Evolutionary conservation across 2,797 vertebrate genomes (phyloP), one percentile per base, ranked within the genome.

Genomic region (Phalanger gymnotis): DNA sequence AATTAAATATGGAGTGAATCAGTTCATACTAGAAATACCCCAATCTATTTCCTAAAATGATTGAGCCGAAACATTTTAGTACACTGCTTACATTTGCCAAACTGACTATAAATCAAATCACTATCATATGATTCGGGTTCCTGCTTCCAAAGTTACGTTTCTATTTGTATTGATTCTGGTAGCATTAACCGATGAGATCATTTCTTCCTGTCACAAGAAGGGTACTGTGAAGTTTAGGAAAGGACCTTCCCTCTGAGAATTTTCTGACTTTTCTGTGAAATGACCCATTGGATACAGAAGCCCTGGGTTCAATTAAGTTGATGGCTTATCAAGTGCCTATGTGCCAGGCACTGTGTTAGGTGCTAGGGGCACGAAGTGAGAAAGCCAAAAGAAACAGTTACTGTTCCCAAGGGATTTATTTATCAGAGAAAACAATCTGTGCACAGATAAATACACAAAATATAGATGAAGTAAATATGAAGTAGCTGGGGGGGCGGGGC

Each of bases 41-140:
- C 10, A 66, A 92, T 92, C 92, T 91, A 90, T 95, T 95, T 95
- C 95, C 95, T 96, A 81, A 96, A 95, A 89, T 53, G 16, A 53
- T 61, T 31, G 90, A 73, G 52, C 16, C 47, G 7, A 12, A 92
- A 91, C 61, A 57, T 47, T 93, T 92, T 90, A 92, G 40, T 11
- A 25, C 73, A 87, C 73, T 34, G 9, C 14, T 87, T 87, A 25
- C 22, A 51, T n/a, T 52, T 93, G 57, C 92, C n/a, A 93, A 94
- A 93, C 0, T 87, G 40, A 51, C n/a, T 81, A 30, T 51, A 66
- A 96, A 94, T 56, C 92, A 54, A 96, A 94, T 14, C 54, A 54
- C n/a, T 90, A 90, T 5, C 13, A 93, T 91, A 12, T 92, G 73
- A 28, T 94, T 92, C 92, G 93, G 94, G 94, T 58, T 51, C 95